Evolutionary conservation across 1,140 invertebrate genomes (phyloP), one percentile per base, ranked within the genome.

Genomic region (Propsilocerus akamusi): DNA sequence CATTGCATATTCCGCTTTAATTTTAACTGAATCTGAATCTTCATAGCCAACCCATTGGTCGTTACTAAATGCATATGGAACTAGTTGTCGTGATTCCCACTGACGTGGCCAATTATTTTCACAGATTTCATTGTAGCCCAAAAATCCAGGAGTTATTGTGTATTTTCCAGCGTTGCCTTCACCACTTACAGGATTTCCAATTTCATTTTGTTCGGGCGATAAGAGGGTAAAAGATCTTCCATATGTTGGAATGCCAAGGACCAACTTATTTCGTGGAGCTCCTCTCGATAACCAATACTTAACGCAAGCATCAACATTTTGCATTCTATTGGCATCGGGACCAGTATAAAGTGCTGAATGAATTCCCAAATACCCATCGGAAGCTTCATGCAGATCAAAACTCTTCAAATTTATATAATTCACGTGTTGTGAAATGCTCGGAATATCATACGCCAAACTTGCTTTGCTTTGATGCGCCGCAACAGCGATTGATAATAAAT

Each of bases 11-110:
- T 78, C 68, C 6, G 82, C 81, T 70, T 82, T 60, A 6, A 55
- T 55, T 50, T 58, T 57, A 12, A 62, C 58, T 25, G 85, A 91
- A 46, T 77, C 73, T 2, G 73, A 58, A 66, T 92, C 81, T 56
- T 97, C 92, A 60, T 80, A 96, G 46, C 88, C 85, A 1, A 94
- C 86, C 88, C 91, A 96, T 57, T 94, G 87, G 57, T 89, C 74
- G 8, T 75, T 76, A 3, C 73, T 68, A 60, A 83, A 81, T 5
- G 86, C 80, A 64, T 83, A 93, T 1, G 89, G 87, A 11, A 83
- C 86, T 4, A 72, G 62, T 28, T 63, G 64, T 22, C 59, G 63
- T 5, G 57, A 69, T 5, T 60, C 59, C 49, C 74, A 71, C 52
- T 67, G 62, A 2, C 68, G 70, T 2, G 68, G 71, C 30, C 68